phyloP scores from a whole-genome alignment of 2,113 vertebrate species.

The Nothocercus nigrocapillus region DNA sequence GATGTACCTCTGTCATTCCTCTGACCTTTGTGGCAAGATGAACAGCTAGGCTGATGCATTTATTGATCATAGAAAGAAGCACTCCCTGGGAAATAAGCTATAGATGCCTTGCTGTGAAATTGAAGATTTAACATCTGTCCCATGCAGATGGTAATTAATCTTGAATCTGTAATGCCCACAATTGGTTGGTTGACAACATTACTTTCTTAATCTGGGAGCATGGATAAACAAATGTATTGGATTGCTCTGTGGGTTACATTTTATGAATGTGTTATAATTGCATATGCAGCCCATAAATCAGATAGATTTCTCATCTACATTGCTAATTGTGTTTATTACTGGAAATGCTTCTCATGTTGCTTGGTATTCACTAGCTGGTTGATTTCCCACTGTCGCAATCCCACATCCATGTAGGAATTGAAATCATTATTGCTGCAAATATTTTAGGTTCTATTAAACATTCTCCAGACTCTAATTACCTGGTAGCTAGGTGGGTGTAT shows the following conservation, averaged over 20 bases:
- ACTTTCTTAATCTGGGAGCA: conserved; percentile 50
- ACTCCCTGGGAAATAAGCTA: conserved; percentile 69
- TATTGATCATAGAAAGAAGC: conserved; percentile 77
- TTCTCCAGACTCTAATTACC: not conserved
- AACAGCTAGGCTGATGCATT: conserved; percentile 66
- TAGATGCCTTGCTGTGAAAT: conserved; percentile 56
- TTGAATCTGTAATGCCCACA: conserved; percentile 60
- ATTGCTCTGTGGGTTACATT: conserved; percentile 53
- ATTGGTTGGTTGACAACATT: conserved; percentile 55
- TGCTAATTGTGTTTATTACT: conserved; percentile 68
- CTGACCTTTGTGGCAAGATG: conserved; percentile 77
- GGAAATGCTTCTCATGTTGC: conserved; percentile 60
- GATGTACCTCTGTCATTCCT: conserved; percentile 71
- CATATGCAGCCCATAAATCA: conserved; percentile 66
- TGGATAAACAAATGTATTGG: conserved; percentile 51
- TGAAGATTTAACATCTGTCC: conserved; percentile 76
- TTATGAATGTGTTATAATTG: conserved; percentile 64
- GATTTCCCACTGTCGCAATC: conserved; percentile 47
- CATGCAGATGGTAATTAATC: conserved; percentile 76
- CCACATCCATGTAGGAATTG: not conserved
- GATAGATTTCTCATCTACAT: conserved; percentile 46
- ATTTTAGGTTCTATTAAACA: conserved; percentile 23
- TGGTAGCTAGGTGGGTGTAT: not conserved
- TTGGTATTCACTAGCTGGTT: conserved; percentile 47
- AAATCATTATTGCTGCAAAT: conserved; percentile 14